phyloP scores from a whole-genome alignment of 2,888 invertebrate species.

The Aquatica leii region DNA sequence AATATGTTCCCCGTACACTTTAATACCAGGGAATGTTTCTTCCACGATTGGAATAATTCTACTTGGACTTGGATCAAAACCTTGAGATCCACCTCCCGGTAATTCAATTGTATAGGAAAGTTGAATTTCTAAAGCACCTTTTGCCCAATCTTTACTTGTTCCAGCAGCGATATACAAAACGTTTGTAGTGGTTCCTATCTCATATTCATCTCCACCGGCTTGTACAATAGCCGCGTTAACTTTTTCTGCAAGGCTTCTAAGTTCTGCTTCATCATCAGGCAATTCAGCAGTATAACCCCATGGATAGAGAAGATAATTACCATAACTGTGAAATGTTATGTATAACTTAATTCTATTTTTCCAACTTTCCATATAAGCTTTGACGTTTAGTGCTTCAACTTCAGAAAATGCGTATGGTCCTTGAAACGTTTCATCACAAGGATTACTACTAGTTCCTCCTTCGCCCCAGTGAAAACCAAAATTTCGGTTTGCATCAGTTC shows the following conservation, averaged over 20 bases:
- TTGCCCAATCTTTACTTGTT: slow-evolving; percentile 73
- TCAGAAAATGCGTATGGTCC: slow-evolving; percentile 63
- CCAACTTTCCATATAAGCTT: too few species aligned
- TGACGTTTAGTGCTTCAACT: slow-evolving; percentile 67
- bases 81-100: slow-evolving; percentile 62
- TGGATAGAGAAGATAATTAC: slow-evolving; percentile 72
- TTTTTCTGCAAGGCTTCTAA: background rate
- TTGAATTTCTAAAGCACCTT: slow-evolving; percentile 64
- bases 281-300: slow-evolving; percentile 71
- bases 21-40: slow-evolving; percentile 69
- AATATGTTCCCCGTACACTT: slow-evolving; percentile 61
- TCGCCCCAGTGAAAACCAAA: slow-evolving; percentile 75
- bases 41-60: slow-evolving; percentile 65
- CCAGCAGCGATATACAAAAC: slow-evolving; percentile 68
- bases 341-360: slow-evolving; percentile 76
- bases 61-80: slow-evolving; percentile 66
- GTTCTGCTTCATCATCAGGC: slow-evolving; percentile 75
- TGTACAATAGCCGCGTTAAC: slow-evolving; percentile 53
- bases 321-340: slow-evolving; percentile 78
- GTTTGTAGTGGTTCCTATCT: slow-evolving; percentile 60
- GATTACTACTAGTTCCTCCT: slow-evolving; percentile 53
- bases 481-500: slow-evolving; percentile 80
- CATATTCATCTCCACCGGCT: slow-evolving; percentile 59
- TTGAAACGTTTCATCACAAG: slow-evolving; percentile 61
- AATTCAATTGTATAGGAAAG: slow-evolving; percentile 70